These are phyloP conservation scores for Craterocephalus amniculus DNA, from an alignment of 2,797 vertebrate species.

Conservation along the genomic window DNA sequence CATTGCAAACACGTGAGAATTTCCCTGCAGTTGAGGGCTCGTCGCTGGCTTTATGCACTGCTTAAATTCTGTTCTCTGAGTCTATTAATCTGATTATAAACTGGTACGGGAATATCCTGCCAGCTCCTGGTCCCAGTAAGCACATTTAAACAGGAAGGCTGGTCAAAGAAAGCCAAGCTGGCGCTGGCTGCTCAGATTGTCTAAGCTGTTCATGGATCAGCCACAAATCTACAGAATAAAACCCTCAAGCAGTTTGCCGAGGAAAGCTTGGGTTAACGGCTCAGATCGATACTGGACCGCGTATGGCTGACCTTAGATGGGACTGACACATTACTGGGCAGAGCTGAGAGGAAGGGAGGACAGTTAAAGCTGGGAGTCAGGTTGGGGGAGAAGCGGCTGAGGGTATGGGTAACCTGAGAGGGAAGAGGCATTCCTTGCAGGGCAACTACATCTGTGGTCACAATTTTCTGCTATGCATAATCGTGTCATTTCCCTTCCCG, in stretches of 20 bases:
- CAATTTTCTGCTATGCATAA: slow-evolving; percentile 79
- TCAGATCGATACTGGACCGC: not conserved
- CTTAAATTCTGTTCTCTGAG: slow-evolving; percentile 60
- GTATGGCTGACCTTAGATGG: slow-evolving; percentile 39
- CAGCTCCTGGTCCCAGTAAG: slow-evolving; percentile 63
- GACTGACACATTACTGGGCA: not conserved
- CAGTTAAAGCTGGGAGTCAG: slow-evolving; percentile 57
- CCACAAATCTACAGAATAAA: slow-evolving; percentile 26
- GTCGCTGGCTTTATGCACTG: slow-evolving; percentile 52
- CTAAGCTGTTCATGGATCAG: slow-evolving; percentile 47
- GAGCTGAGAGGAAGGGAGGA: slow-evolving; percentile 37
- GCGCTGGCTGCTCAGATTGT: slow-evolving; percentile 50
- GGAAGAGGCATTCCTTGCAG: slow-evolving; percentile 80
- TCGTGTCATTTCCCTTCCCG: slow-evolving; percentile 69
- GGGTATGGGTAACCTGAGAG: slow-evolving; percentile 81
- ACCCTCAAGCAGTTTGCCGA: slow-evolving; percentile 29
- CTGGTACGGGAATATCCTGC: slow-evolving; percentile 55
- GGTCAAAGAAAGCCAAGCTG: slow-evolving; percentile 44
- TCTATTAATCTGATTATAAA: slow-evolving; percentile 77
- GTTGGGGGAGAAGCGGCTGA: slow-evolving; percentile 54
- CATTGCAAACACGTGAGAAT: slow-evolving; percentile 71
- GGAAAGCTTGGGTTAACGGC: not conserved
- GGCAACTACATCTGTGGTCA: slow-evolving; percentile 83
- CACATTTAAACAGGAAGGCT: slow-evolving; percentile 71
- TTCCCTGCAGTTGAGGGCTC: slow-evolving; percentile 51